phyloP scores from a whole-genome alignment of 2,888 invertebrate species.

The Cantharis nigra region DNA sequence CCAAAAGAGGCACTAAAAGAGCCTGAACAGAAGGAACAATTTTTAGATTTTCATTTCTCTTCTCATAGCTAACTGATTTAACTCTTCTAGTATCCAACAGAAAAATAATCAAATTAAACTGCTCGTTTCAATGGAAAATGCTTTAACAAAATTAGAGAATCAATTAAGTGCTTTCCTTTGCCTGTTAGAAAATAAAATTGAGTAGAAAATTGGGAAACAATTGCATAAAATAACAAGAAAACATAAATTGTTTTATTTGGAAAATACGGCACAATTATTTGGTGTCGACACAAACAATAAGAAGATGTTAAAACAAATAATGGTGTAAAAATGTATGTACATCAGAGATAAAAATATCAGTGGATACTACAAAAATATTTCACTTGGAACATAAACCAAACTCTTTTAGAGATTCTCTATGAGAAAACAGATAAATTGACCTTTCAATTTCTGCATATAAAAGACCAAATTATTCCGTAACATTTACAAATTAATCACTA shows the following conservation, averaged over 20 bases:
- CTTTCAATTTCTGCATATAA: not conserved
- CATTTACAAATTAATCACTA: not conserved
- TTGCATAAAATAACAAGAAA: not conserved
- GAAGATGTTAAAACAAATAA: not conserved
- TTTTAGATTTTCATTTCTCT: too few relatives aligned
- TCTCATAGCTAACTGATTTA: too few relatives aligned
- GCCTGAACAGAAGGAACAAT: too few relatives aligned
- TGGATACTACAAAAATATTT: not conserved
- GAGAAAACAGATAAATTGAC: not conserved
- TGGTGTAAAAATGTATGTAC: not conserved
- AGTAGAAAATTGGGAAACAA: not conserved
- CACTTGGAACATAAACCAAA: not conserved
- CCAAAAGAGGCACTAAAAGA: too few relatives aligned
- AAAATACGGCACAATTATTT: not conserved
- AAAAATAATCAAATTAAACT: too few relatives aligned
- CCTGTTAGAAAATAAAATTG: too few relatives aligned
- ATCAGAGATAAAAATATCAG: not conserved
- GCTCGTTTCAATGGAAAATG: too few relatives aligned
- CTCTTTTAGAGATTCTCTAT: not conserved
- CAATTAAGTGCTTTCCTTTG: too few relatives aligned
- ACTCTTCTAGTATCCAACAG: too few relatives aligned
- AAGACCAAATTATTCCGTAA: not conserved
- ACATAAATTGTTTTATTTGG: not conserved
- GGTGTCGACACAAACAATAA: not conserved
- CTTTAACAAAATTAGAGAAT: too few relatives aligned